Base-by-base conservation (phyloP, 2,113 vertebrate genomes). In the Perca schrenkii region DNA sequence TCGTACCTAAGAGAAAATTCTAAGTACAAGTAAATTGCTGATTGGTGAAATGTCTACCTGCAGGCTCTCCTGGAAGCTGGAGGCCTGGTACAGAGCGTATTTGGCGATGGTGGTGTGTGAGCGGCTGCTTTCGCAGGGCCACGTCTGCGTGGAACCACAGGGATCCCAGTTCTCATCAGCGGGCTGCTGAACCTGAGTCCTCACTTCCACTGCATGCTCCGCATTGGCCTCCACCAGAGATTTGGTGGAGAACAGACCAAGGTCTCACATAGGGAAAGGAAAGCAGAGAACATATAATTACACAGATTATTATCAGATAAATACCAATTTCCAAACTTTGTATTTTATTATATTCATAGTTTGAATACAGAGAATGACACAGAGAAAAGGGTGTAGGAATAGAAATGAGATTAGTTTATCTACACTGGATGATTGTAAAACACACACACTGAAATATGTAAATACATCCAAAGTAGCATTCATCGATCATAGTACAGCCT, bases 91-190 rank as follows among this genome's bases (percentile, higher is more conserved):
- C 94, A 98, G 97, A 1, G 97, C 97, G 0, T 98, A 98, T 91
- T 98, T 98, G 89, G 97, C 97, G 5, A 98, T 97, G 90, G 97
- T 98, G 91, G 97, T 98, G 88, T 98, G 97, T 3, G 97, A 97
- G 25, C 97, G 96, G 88, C 97, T 98, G 91, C 97, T 98, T 85
- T 97, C 97, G 0, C 97, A 98, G 11, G 96, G 97, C 97, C 97
- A 98, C 2, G 97, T 95, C 90, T 98, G 97, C 0, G 89, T 75
- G 0, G 95, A 96, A 21, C 96, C 96, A 0, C 90, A 95, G 43
- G 93, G 49, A 72, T 97, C 96, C 97, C 97, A 98, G 94, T 98
- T 98, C 91, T 98, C 96, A 15, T 98, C 97, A 0, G 97, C 97
- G 0, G 97, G 97, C 93, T 98, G 97, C 93, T 98, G 97, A 49